Evolutionary conservation across 2,113 vertebrate genomes (phyloP).

Genomic region (Crotalus tigris): DNA sequence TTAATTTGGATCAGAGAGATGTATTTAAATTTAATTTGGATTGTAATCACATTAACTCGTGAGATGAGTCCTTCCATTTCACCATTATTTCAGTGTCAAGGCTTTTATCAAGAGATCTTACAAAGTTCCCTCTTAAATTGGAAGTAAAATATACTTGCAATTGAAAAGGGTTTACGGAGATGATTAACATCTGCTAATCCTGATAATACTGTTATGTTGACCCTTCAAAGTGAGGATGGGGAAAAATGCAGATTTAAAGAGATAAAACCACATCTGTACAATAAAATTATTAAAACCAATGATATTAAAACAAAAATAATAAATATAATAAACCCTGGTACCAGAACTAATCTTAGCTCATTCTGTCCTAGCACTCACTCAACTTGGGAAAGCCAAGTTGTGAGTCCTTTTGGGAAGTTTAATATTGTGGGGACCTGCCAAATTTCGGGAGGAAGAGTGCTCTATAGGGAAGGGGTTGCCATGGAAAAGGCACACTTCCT

Average conservation of each 20-base stretch:
- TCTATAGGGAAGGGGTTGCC: neutral
- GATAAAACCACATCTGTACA: neutral
- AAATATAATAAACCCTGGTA: neutral
- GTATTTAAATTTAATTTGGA: neutral
- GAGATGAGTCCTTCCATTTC: neutral
- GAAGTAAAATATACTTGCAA: neutral
- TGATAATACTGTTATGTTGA: neutral
- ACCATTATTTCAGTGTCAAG: neutral
- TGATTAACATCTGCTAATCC: neutral
- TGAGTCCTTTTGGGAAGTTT: neutral
- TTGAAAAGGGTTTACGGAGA: neutral
- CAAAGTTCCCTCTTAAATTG: neutral
- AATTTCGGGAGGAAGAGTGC: neutral
- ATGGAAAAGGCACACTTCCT: neutral
- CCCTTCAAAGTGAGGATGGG: neutral
- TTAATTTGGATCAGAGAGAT: neutral
- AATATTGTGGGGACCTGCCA: neutral
- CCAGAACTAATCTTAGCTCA: neutral
- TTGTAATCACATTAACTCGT: neutral
- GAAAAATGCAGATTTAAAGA: neutral
- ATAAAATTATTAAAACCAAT: neutral
- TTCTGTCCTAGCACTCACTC: neutral
- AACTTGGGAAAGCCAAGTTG: neutral
- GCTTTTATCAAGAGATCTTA: neutral
- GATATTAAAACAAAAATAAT: neutral